A percentile compares a stretch with the other conserved stretches of the same genome.
These are phyloP conservation scores for Limnephilus marmoratus DNA, from an alignment of 2,888 invertebrate species.

Conservation along the genomic window DNA sequence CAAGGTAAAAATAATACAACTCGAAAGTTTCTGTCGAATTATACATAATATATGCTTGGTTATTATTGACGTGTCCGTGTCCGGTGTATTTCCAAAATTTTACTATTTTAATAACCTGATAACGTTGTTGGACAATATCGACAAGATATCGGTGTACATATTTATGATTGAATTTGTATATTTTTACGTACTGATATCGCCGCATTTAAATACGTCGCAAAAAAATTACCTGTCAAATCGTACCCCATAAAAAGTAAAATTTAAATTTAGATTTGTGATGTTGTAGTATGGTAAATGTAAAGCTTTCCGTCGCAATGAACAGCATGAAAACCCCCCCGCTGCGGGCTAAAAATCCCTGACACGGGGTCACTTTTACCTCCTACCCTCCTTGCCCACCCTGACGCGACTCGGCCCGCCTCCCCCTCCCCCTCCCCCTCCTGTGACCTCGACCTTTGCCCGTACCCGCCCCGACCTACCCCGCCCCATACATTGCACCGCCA, in stretches of 20 bases:
- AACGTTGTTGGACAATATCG: neutral
- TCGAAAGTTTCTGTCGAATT: neutral
- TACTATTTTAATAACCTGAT: neutral
- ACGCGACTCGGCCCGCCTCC: slow-evolving; percentile 16
- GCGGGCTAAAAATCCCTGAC: neutral
- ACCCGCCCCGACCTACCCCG: slow-evolving; percentile 48
- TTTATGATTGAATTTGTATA: neutral
- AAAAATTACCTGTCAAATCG: neutral
- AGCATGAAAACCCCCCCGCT: slow-evolving; percentile 2
- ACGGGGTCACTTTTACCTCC: neutral
- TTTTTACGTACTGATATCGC: neutral
- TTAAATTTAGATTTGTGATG: neutral
- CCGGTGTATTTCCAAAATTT: neutral
- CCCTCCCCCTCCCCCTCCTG: neutral
- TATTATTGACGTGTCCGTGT: neutral
- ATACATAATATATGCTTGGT: neutral
- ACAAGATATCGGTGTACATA: no score
- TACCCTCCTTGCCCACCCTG: neutral
- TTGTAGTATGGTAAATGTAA: neutral
- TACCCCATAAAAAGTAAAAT: neutral
- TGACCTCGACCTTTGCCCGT: slow-evolving; percentile 41
- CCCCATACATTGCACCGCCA: slow-evolving; percentile 36
- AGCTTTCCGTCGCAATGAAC: slow-evolving; percentile 19
- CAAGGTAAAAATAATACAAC: neutral
- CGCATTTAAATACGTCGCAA: neutral